These are phyloP conservation scores for Tethya wilhelma DNA, from an alignment of 37 sponge, comb jelly and placozoan species.

Conservation along the genomic window DNA sequence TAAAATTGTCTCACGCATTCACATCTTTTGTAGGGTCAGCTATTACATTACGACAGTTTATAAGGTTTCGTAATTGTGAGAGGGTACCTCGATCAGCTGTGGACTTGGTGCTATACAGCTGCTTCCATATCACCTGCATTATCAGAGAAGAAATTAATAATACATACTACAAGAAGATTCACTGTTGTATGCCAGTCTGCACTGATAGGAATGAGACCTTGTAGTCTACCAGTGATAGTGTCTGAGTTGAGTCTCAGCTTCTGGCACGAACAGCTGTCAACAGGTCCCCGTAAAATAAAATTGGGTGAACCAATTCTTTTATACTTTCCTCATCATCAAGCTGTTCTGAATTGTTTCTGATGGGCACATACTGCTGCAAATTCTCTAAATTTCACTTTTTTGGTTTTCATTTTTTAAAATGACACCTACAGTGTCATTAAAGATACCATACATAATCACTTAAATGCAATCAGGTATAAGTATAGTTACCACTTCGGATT, in stretches of 20 bases:
- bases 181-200: constrained; percentile 43
- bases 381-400: constrained; percentile 5
- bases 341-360: background rate
- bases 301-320: background rate
- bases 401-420: constrained; percentile 30
- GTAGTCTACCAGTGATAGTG: background rate
- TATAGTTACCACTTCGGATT: constrained; percentile 21
- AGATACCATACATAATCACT: background rate
- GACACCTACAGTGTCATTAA: constrained; percentile 11
- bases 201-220: constrained; percentile 27
- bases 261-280: constrained; percentile 13
- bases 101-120: background rate
- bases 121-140: background rate
- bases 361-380: constrained; percentile 26
- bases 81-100: background rate
- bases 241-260: background rate
- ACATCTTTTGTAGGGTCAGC: background rate
- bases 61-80: background rate
- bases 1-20: constrained; percentile 20
- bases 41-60: constrained; percentile 15
- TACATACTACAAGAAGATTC: background rate
- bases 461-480: background rate
- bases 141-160: background rate
- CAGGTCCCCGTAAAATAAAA: constrained; percentile 25
- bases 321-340: background rate